Conservation (phyloP, 2,888 invertebrate genomes). For the Acanthosoma haemorrhoidale region DNA sequence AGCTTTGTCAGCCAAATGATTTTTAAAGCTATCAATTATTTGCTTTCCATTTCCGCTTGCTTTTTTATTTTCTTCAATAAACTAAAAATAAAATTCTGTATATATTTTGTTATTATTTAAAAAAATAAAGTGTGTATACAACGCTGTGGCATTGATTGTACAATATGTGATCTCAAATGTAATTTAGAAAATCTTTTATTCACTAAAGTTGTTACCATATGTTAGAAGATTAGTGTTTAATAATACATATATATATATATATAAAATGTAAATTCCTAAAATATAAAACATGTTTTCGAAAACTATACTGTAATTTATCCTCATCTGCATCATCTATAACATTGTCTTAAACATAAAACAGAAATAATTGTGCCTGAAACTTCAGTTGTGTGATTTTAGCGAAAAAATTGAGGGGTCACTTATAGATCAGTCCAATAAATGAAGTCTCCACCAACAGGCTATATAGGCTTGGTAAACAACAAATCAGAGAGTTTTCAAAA, state of each 20-base stretch:
- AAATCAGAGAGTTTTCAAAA: no score
- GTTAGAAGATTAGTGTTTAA: background rate
- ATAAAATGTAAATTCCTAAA: constrained; percentile 12
- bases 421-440: no score
- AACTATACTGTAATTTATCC: no score
- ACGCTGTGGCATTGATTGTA: constrained; percentile 22
- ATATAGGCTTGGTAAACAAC: no score
- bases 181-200: constrained; percentile 8
- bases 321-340: no score
- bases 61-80: background rate
- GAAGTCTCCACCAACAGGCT: no score
- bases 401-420: no score
- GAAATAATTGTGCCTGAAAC: no score
- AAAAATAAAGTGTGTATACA: background rate
- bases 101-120: background rate
- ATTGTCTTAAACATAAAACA: no score
- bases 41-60: background rate
- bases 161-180: constrained; percentile 21
- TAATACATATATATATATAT: no score
- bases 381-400: no score
- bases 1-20: constrained; percentile 2
- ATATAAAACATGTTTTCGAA: constrained; percentile 17
- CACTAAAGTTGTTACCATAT: constrained; percentile 17
- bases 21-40: background rate
- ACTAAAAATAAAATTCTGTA: background rate